Evolutionary conservation across 35 echinoderm and acorn worm species (phyloP), one percentile per base, ranked within the genome.

Genomic region (Strongylocentrotus purpuratus): DNA sequence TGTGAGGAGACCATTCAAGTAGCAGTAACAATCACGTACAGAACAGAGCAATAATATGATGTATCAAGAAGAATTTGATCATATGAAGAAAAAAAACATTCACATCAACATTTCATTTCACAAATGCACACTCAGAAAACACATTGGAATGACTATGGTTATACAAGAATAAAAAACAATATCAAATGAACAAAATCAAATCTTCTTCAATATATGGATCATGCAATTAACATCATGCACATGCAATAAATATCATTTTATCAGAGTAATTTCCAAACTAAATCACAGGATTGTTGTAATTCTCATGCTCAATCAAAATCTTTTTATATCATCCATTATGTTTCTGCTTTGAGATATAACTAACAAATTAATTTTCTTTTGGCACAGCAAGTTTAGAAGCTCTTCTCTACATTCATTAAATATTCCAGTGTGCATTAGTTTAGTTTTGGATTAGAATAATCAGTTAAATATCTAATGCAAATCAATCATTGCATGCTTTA

Each of bases 181-280:
- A 78, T n/a, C 20, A 78, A 28, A 22, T 25, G 65, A 28, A 78
- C 7, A 78, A 28, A 78, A 78, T 78, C 18, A 22, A 22, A 28
- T 78, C 65, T 28, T 22, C 17, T 78, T 15, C 18, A 59, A 89
- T 32, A 89, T 5, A 28, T 33, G 20, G 45, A 45, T 18, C 87
- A 89, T 89, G 87, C 87, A 89, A 31, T 45, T 33, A 3, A 89
- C 32, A 45, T 89, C 87, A 89, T 89, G 87, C 87, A 89, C 87
- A 89, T 89, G 87, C 87, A 89, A 33, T 86, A 86, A 9, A 13
- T 78, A 28, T 78, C 65, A 78, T 78, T 78, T 78, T 8, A 78
- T n/a, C 65, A 78, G 28, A 78, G 22, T 28, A 22, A n/a, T 78
- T 0, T 78, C 18, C n/a, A 78, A 7, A 78, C 18, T 22, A 28